These are phyloP conservation scores for Macrotis lagotis DNA, from an alignment of 2,113 vertebrate genomes.

Conservation along the genomic window DNA sequence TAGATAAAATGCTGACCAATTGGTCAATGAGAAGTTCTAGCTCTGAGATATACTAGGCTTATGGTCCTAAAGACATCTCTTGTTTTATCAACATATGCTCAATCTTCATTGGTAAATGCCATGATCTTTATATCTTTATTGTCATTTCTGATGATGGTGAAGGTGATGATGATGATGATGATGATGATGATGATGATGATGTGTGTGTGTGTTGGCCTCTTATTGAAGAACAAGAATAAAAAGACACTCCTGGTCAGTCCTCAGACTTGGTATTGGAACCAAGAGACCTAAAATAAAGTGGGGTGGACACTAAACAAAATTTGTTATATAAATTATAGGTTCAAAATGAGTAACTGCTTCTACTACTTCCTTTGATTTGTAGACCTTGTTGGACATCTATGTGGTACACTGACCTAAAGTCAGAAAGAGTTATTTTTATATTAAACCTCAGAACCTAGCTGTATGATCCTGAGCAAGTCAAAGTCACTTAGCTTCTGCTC, in stretches of 20 bases:
- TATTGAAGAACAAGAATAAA: no score
- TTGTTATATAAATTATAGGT: background rate
- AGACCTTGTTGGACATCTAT: background rate
- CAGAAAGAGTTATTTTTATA: background rate
- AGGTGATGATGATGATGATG: no score
- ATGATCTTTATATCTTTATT: no score
- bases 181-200: no score
- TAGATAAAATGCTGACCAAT: background rate
- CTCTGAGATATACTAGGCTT: background rate
- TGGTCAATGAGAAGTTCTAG: background rate
- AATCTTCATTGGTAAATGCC: background rate
- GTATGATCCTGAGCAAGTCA: background rate
- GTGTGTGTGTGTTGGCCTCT: background rate
- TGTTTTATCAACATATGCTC: background rate
- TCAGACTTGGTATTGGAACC: background rate
- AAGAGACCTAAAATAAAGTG: background rate
- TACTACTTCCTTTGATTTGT: background rate
- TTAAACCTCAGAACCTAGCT: background rate
- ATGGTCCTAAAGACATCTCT: background rate
- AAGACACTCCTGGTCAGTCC: background rate
- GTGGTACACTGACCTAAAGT: background rate
- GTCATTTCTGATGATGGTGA: background rate
- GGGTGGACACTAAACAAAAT: background rate
- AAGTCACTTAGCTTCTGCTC: background rate
- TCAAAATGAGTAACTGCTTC: background rate